Percentiles rank a stretch among this genome's conserved stretches.
phyloP scores from a whole-genome alignment of 2,888 invertebrate species.

The Pseudococcus longispinus region DNA sequence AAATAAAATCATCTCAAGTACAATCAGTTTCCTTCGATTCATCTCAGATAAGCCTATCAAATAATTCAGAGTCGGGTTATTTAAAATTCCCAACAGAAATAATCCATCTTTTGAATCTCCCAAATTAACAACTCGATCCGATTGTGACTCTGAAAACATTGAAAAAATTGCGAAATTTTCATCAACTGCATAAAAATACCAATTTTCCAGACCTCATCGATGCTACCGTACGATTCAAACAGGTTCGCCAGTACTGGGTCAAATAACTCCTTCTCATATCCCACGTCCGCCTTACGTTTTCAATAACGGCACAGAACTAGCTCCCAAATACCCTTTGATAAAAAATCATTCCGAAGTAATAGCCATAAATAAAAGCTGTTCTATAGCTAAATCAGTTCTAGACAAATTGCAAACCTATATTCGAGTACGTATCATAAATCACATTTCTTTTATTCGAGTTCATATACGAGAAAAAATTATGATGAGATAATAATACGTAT shows the following conservation, averaged over 20 bases:
- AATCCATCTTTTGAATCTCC: too few species aligned
- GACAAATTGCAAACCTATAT: constrained; percentile 7
- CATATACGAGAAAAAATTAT: neutral
- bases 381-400: constrained; percentile 69
- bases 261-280: neutral
- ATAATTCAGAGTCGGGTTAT: too few species aligned
- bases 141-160: neutral
- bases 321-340: constrained; percentile 68
- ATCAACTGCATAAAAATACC: too few species aligned
- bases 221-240: neutral
- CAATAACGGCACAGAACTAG: constrained; percentile 61
- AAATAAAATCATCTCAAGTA: too few species aligned
- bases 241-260: neutral
- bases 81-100: too few species aligned
- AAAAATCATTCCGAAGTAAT: constrained; percentile 73
- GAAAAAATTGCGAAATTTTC: too few species aligned
- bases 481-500: neutral
- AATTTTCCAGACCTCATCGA: neutral
- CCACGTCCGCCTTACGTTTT: neutral
- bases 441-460: neutral
- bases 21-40: too few species aligned
- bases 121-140: neutral
- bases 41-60: too few species aligned
- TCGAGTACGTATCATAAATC: constrained; percentile 52
- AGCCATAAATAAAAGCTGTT: constrained; percentile 75